phyloP scores from a whole-genome alignment of 2,797 vertebrate species.

The Sciurus vulgaris region DNA sequence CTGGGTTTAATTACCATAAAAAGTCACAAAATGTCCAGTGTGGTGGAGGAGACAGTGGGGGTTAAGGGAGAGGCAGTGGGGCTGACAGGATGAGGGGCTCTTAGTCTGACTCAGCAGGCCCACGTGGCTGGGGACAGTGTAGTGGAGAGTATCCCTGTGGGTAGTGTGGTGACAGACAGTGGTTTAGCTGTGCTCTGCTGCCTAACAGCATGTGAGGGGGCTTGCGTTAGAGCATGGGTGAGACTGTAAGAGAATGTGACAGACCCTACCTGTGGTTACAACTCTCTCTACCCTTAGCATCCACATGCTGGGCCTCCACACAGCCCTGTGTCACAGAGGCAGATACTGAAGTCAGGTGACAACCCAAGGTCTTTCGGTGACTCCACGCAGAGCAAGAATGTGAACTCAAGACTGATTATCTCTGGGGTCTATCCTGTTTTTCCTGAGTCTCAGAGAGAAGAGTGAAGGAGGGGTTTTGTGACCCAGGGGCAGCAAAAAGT shows the following conservation, averaged over 20 bases:
- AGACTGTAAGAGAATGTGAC: background rate
- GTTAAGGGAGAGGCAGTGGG: background rate
- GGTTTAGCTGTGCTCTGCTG: background rate
- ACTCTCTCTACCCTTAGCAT: background rate
- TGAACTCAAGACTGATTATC: background rate
- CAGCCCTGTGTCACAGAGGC: background rate
- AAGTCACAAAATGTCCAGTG: background rate
- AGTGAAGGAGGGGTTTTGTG: background rate
- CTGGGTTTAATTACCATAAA: too few species aligned
- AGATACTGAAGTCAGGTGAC: background rate
- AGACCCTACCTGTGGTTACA: background rate
- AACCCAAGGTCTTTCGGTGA: background rate
- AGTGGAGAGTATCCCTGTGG: constrained; percentile 41
- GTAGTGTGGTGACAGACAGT: constrained; percentile 55
- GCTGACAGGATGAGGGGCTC: constrained; percentile 16
- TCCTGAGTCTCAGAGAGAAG: background rate
- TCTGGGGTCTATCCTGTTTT: background rate
- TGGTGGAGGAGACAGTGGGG: background rate
- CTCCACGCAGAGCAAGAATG: background rate
- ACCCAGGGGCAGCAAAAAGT: background rate
- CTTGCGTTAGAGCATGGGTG: background rate
- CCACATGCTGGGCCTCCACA: background rate
- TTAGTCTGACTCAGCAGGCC: constrained; percentile 50
- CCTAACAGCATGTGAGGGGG: background rate
- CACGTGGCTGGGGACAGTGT: background rate